Evolutionary conservation across 1,140 invertebrate genomes (phyloP), one percentile per base, ranked within the genome.

Genomic region (Papilio dardanus): DNA sequence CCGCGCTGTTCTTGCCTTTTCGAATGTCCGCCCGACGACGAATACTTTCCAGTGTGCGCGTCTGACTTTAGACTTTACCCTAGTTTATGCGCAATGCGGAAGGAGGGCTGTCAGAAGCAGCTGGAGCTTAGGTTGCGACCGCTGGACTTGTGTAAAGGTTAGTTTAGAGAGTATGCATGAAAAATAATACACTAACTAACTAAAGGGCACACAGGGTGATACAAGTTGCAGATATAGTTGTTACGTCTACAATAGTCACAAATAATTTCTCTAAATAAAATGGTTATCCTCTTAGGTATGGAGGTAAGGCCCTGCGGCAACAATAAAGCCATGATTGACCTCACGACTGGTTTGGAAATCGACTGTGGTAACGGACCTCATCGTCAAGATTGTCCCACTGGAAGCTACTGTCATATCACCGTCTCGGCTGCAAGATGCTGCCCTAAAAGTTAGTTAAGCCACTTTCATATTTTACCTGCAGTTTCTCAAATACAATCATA

Each of bases 241-340:
- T n/a, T n/a, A n/a, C n/a, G n/a, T n/a, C n/a, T n/a, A n/a, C n/a
- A n/a, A n/a, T n/a, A 42, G 4, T 5, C 40, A 42, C 16, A 42
- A n/a, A 42, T 16, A 42, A n/a, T 5, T n/a, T n/a, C 3, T 42
- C 16, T 5, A 42, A 14, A 42, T 2, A 5, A 14, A 42, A 42
- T 0, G 7, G 10, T 5, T 24, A 58, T 8, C 50, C 7, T 81
- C 77, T 46, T 89, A 97, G 97, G 97, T 87, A 96, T 97, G 95
- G 96, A 97, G 94, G 96, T 97, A 19, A 96, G 97, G 80, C 97
- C 97, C 0, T 99, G 98, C 88, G 97, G 97, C 88, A 97, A 97
- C 12, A 96, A 96, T 82, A 91, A 95, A 73, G 97, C 97, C 14
- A 91, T 98, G 83, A 86, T 95, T 54, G 96, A 98, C 91, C 93